These are phyloP conservation scores for Cariama cristata DNA, from an alignment of 2,113 vertebrate species.

Conservation along the genomic window DNA sequence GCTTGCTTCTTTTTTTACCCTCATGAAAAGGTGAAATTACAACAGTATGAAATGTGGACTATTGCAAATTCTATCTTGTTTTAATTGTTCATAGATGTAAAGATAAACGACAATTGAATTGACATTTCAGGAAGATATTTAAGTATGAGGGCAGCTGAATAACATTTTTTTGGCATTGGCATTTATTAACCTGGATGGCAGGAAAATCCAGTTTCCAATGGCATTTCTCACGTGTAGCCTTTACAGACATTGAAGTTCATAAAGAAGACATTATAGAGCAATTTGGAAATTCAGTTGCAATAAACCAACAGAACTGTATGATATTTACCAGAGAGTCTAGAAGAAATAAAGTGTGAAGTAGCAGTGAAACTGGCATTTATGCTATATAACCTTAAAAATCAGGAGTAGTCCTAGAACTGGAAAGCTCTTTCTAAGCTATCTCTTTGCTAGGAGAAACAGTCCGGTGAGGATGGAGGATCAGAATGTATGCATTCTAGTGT, in stretches of 20 bases:
- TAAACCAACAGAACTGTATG: neutral
- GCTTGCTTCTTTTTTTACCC: neutral
- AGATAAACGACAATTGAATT: neutral
- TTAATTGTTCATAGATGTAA: neutral
- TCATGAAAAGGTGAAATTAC: neutral
- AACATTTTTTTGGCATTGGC: neutral
- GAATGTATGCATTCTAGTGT: neutral
- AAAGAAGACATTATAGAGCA: neutral
- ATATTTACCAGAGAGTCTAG: neutral
- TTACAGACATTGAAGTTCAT: neutral
- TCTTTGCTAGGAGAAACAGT: neutral
- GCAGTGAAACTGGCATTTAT: neutral
- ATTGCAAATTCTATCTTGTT: neutral
- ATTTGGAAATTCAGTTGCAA: neutral
- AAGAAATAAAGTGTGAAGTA: neutral
- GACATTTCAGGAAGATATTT: neutral
- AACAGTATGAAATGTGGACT: neutral
- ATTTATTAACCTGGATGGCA: neutral
- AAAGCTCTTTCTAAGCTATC: neutral
- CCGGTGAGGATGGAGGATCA: neutral
- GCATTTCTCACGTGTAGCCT: neutral
- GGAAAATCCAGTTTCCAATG: neutral
- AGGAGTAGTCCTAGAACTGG: neutral
- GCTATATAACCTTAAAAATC: neutral
- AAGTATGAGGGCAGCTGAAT: neutral